Evolutionary conservation across 2,113 vertebrate genomes (phyloP).

Genomic region (Sinocyclocheilus rhinocerous): DNA sequence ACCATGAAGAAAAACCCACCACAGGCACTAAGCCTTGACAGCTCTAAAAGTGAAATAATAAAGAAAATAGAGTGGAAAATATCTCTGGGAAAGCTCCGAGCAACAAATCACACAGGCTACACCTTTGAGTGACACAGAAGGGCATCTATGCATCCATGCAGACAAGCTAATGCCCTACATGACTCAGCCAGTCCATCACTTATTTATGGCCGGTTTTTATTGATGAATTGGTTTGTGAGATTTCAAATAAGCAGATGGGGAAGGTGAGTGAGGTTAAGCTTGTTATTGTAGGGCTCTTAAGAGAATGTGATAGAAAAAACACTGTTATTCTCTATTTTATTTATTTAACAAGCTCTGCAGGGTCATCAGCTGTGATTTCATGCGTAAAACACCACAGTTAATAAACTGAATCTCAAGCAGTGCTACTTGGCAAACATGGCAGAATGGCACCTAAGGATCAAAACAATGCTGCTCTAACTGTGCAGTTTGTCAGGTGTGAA

Average conservation of each 20-base stretch:
- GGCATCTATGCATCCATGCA: conserved; percentile 38
- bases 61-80: conserved; percentile 17
- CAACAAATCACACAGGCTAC: conserved; percentile 15
- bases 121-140: conserved; percentile 21
- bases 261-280: not conserved
- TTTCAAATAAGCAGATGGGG: not conserved
- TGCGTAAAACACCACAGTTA: not conserved
- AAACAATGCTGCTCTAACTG: conserved; percentile 11
- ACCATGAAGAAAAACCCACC: conserved; percentile 4
- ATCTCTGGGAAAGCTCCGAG: not conserved
- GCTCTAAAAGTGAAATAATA: conserved; percentile 15
- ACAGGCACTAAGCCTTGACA: conserved; percentile 6
- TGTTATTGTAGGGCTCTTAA: not conserved
- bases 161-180: conserved; percentile 34
- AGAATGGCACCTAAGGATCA: not conserved
- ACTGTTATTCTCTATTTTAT: not conserved
- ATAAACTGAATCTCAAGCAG: conserved; percentile 22
- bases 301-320: not conserved
- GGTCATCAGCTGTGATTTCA: not conserved
- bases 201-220: conserved; percentile 29
- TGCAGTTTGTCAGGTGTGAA: conserved; percentile 23
- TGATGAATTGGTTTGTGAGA: conserved; percentile 4
- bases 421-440: not conserved
- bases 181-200: conserved; percentile 20
- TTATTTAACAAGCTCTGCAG: not conserved